Evolutionary conservation across 2,888 invertebrate species (phyloP).

Genomic region (Athripsodes cinereus): DNA sequence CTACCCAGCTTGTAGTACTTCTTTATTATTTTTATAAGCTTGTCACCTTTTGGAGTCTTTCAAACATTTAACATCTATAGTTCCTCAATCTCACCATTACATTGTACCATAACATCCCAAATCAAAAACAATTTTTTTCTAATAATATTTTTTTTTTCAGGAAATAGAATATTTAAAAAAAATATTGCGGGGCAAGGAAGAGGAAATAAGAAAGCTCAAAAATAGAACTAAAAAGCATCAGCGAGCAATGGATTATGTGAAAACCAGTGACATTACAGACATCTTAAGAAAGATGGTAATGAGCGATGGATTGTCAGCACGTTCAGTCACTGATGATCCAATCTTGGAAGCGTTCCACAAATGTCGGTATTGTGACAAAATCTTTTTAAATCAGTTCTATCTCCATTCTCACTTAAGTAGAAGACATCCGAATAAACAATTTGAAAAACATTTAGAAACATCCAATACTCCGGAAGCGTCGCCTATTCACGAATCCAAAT

Average conservation of each 20-base stretch:
- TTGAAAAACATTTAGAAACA: conserved; percentile 24
- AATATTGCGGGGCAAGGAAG: conserved; percentile 43
- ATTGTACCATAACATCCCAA: too few relatives aligned
- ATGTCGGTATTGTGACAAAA: conserved; percentile 62
- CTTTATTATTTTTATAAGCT: too few relatives aligned
- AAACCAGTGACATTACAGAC: conserved; percentile 18
- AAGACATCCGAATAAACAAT: conserved; percentile 43
- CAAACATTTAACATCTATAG: too few relatives aligned
- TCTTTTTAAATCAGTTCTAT: conserved; percentile 59
- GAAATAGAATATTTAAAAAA: conserved; percentile 51
- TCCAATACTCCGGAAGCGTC: conserved; percentile 27
- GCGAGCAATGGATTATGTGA: conserved; percentile 11
- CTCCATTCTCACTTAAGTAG: conserved; percentile 57
- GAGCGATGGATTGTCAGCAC: conserved; percentile 8
- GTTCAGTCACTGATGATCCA: conserved; percentile 35
- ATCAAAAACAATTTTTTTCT: too few relatives aligned
- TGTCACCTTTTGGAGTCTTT: too few relatives aligned
- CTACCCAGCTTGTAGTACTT: too few relatives aligned
- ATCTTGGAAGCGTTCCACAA: conserved; percentile 41
- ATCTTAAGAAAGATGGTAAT: conserved; percentile 16
- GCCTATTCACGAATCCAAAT: conserved; percentile 36
- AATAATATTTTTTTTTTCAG: conserved; percentile 37
- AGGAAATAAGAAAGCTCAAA: conserved; percentile 47
- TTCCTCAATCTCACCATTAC: too few relatives aligned
- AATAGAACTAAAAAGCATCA: conserved; percentile 40